Percentiles rank a stretch among this genome's conserved stretches.
Evolutionary conservation across 2,113 vertebrate genomes (phyloP).

Genomic region (Nestor notabilis): DNA sequence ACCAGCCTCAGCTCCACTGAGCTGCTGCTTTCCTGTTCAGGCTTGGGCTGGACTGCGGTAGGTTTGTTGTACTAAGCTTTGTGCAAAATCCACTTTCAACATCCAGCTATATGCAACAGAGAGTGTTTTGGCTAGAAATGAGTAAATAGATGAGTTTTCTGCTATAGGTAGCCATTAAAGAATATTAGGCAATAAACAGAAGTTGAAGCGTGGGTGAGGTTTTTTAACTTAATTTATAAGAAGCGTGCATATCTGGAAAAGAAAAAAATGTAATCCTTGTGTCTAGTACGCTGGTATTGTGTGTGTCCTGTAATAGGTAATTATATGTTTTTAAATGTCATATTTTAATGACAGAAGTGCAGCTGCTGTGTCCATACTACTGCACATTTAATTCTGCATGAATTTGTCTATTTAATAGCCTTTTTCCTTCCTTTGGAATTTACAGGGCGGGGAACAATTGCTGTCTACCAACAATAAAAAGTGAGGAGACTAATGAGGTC

Average conservation of each 20-base stretch:
- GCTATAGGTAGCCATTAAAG: neutral
- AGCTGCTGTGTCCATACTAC: neutral
- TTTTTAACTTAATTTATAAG: neutral
- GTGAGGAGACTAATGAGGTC: conserved; percentile 8
- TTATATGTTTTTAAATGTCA: neutral
- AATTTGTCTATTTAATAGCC: neutral
- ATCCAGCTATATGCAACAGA: neutral
- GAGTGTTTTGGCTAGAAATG: neutral
- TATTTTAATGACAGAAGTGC: neutral
- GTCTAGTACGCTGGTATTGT: neutral
- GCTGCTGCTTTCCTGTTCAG: neutral
- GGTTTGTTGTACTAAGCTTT: neutral
- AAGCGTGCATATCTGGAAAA: neutral
- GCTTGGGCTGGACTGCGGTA: neutral
- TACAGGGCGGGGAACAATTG: conserved; percentile 2
- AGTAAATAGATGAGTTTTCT: neutral
- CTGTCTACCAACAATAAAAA: conserved; percentile 3
- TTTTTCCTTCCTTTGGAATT: conserved; percentile 3
- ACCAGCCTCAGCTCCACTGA: neutral
- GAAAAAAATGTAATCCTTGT: neutral
- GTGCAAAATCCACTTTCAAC: neutral
- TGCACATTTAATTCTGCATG: neutral
- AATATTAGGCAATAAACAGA: neutral
- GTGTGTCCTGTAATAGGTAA: neutral
- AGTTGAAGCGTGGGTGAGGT: neutral